These are phyloP conservation scores for Paradisaea rubra DNA, from an alignment of 2,113 vertebrate genomes.

Conservation along the genomic window DNA sequence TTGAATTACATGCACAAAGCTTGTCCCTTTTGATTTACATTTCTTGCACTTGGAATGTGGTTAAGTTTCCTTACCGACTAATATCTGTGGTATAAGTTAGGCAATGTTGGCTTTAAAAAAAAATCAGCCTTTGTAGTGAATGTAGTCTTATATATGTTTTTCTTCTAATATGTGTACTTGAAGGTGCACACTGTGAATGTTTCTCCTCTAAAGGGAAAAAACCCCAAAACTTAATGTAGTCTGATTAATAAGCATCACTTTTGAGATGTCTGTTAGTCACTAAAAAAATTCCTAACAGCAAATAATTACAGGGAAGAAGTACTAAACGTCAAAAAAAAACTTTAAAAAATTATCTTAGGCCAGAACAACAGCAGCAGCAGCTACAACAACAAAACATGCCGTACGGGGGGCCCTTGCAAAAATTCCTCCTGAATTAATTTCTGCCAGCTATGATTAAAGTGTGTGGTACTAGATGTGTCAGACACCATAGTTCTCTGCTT, in stretches of 20 bases:
- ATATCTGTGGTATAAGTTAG: neutral
- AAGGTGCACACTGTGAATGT: neutral
- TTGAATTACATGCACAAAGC: neutral
- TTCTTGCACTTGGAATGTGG: neutral
- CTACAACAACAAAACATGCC: neutral
- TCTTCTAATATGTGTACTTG: neutral
- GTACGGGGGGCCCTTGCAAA: conserved; percentile 14
- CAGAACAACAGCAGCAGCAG: neutral
- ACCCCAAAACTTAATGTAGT: neutral
- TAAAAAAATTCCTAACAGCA: neutral
- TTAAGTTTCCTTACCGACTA: neutral
- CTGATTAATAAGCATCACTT: neutral
- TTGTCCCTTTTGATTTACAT: neutral
- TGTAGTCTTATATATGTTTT: neutral
- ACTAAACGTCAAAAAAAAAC: neutral
- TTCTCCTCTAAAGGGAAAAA: neutral
- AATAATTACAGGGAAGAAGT: neutral
- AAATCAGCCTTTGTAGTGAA: neutral
- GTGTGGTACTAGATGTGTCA: conserved; percentile 69
- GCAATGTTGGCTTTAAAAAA: neutral
- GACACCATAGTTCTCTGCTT: conserved; percentile 69
- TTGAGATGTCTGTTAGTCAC: neutral
- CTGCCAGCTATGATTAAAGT: conserved; percentile 76
- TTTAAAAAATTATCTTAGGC: neutral
- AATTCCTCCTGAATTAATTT: conserved; percentile 74